Evolutionary conservation across 35 echinoderm and acorn worm species (phyloP).

Genomic region (Apostichopus japonicus): DNA sequence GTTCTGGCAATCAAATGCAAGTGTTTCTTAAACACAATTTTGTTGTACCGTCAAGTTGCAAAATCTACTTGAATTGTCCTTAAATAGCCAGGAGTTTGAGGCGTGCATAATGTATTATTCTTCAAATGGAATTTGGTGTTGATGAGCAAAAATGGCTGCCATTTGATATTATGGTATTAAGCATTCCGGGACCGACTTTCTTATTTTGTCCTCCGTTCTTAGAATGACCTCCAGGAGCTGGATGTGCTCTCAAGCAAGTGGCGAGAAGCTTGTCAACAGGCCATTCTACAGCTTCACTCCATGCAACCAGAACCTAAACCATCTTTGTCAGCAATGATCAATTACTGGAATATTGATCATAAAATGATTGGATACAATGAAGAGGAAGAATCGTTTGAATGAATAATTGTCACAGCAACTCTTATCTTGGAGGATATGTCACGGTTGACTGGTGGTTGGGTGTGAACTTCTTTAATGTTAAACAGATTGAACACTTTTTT

Average conservation of each 20-base stretch:
- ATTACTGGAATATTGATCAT: slow-evolving; percentile 47
- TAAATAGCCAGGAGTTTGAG: too few relatives aligned
- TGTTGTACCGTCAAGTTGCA: too few relatives aligned
- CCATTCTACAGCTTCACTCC: slow-evolving; percentile 17
- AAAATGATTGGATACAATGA: slow-evolving; percentile 27
- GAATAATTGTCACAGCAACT: background rate
- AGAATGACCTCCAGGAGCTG: slow-evolving; percentile 25
- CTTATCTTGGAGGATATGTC: background rate
- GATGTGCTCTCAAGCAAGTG: slow-evolving; percentile 20
- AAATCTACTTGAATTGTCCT: too few relatives aligned
- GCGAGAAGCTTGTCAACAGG: slow-evolving; percentile 42
- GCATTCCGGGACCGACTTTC: too few relatives aligned
- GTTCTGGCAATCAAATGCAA: too few relatives aligned
- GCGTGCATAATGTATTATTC: too few relatives aligned
- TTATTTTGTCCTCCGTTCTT: background rate
- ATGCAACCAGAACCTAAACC: slow-evolving; percentile 37
- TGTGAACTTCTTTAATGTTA: too few relatives aligned
- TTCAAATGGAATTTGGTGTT: too few relatives aligned
- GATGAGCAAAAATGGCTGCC: too few relatives aligned
- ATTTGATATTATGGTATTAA: too few relatives aligned
- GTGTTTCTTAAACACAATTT: too few relatives aligned
- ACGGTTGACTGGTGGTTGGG: background rate
- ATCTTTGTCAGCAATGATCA: slow-evolving; percentile 28
- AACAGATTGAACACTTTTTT: too few relatives aligned
- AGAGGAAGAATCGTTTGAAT: slow-evolving; percentile 53